These are phyloP conservation scores for Mylabris sibirica DNA, from an alignment of 2,888 invertebrate species.

Conservation along the genomic window DNA sequence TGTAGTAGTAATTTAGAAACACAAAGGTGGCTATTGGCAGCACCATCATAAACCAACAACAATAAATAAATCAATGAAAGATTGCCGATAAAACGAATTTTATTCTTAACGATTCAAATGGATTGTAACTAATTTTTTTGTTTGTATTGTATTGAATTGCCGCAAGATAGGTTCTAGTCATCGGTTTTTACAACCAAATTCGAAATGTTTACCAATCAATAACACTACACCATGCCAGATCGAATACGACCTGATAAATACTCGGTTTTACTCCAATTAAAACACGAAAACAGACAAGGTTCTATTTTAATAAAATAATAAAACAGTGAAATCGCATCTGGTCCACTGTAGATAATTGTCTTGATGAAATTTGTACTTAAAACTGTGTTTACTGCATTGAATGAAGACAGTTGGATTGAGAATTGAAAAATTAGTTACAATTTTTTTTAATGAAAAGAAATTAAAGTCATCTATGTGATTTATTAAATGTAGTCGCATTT, in stretches of 20 bases:
- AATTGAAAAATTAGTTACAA: constrained; percentile 8
- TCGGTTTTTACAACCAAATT: no score
- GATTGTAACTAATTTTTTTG: constrained; percentile 10
- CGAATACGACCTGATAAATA: no score
- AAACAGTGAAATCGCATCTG: no score
- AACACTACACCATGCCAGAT: no score
- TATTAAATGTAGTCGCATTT: not conserved
- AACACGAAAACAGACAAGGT: not conserved
- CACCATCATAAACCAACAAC: constrained; percentile 19
- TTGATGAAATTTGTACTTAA: no score
- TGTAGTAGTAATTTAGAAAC: constrained; percentile 72
- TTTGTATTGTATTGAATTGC: not conserved
- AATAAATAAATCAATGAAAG: not conserved
- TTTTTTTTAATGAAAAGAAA: not conserved
- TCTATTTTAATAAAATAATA: not conserved
- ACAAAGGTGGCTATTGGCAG: constrained; percentile 72
- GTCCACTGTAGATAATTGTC: no score
- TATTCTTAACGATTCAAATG: not conserved
- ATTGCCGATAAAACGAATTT: not conserved
- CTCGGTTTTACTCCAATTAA: no score
- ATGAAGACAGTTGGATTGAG: not conserved
- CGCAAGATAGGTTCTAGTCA: not conserved
- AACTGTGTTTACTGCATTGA: no score
- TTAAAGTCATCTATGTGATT: not conserved
- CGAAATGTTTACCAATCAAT: no score